A percentile compares a stretch with the other conserved stretches of the same genome.
phyloP scores from a whole-genome alignment of 1,140 invertebrate genomes.

The Cydia fagiglandana region DNA sequence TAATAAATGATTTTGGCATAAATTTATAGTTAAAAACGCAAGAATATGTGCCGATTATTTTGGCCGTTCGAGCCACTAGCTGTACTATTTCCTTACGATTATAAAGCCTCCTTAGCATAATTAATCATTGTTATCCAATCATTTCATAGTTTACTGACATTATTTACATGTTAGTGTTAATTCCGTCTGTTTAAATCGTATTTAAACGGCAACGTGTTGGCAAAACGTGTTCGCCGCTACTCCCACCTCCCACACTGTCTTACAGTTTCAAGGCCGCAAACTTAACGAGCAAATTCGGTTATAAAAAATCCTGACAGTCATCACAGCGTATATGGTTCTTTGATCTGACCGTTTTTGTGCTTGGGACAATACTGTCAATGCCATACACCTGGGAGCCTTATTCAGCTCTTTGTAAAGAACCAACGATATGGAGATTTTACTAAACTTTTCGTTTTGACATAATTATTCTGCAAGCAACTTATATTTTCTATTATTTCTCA shows the following conservation, averaged over 20 bases:
- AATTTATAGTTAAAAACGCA: too few species aligned
- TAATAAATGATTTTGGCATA: too few species aligned
- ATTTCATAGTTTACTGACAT: constrained; percentile 16
- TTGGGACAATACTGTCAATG: constrained; percentile 22
- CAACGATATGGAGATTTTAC: not conserved
- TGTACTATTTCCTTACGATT: not conserved
- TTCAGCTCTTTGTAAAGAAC: not conserved
- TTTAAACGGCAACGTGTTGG: constrained; percentile 38
- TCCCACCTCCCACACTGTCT: constrained; percentile 54
- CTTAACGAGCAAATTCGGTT: constrained; percentile 38
- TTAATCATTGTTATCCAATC: not conserved
- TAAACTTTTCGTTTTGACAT: not conserved
- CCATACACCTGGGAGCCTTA: constrained; percentile 9
- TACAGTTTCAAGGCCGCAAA: constrained; percentile 53
- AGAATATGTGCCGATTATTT: too few species aligned
- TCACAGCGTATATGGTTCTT: constrained; percentile 18
- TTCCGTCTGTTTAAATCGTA: constrained; percentile 1
- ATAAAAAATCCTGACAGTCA: constrained; percentile 22
- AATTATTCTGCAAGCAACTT: too few species aligned
- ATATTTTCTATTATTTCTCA: too few species aligned
- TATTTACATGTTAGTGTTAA: constrained; percentile 30
- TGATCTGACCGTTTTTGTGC: constrained; percentile 25
- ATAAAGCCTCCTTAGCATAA: not conserved
- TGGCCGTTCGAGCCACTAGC: too few species aligned
- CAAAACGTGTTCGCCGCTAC: constrained; percentile 53